Conservation (phyloP, 2,797 vertebrate genomes). For the Cottoperca gobio region DNA sequence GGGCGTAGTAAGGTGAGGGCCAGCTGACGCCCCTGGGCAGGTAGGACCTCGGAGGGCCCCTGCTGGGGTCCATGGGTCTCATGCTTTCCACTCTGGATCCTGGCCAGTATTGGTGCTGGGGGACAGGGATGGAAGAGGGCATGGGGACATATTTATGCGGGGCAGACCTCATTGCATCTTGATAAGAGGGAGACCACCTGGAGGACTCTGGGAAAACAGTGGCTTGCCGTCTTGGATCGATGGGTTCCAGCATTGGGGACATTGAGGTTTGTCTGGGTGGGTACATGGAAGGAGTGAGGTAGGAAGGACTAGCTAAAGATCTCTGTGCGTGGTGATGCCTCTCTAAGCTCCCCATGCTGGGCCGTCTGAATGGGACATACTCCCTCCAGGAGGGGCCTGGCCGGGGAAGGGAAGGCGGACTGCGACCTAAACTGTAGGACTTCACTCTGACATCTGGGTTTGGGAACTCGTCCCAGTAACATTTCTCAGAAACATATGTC, state of each 20-base stretch:
- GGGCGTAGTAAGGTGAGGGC: slow-evolving; percentile 82
- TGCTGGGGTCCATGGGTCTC: slow-evolving; percentile 73
- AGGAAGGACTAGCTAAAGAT: slow-evolving; percentile 73
- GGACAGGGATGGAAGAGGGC: slow-evolving; percentile 65
- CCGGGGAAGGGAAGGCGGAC: slow-evolving; percentile 66
- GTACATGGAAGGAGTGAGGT: slow-evolving; percentile 74
- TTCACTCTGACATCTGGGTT: slow-evolving; percentile 77
- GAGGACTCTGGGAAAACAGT: slow-evolving; percentile 79
- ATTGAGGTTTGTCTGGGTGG: slow-evolving; percentile 69
- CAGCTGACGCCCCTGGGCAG: slow-evolving; percentile 86
- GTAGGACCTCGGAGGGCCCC: slow-evolving; percentile 76
- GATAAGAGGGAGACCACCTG: slow-evolving; percentile 79
- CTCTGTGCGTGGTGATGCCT: slow-evolving; percentile 70
- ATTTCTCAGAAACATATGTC: slow-evolving; percentile 81
- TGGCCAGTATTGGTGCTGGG: slow-evolving; percentile 70
- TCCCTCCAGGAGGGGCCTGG: slow-evolving; percentile 82
- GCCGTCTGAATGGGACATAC: slow-evolving; percentile 72
- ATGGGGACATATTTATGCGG: slow-evolving; percentile 80
- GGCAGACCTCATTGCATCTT: slow-evolving; percentile 75
- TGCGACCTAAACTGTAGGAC: slow-evolving; percentile 81
- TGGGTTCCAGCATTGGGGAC: slow-evolving; percentile 70
- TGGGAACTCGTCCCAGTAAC: slow-evolving; percentile 82
- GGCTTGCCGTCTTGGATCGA: slow-evolving; percentile 80
- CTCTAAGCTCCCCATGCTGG: slow-evolving; percentile 76
- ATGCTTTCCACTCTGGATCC: slow-evolving; percentile 68